Evolutionary conservation across 2,113 vertebrate species (phyloP).

Genomic region (Osmerus mordax): DNA sequence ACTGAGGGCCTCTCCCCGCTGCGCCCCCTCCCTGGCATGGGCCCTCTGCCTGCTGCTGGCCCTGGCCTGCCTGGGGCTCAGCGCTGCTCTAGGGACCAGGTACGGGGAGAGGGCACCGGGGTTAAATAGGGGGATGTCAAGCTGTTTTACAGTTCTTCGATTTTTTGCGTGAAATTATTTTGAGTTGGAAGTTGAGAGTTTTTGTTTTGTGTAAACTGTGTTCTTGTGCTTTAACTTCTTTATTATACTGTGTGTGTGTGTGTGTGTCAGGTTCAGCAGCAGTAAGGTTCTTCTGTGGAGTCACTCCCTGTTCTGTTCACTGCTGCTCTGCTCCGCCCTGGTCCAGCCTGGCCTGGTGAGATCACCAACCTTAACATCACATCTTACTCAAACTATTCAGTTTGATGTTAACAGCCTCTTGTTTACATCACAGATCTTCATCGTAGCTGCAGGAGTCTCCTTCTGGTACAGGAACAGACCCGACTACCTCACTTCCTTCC

Average conservation of each 20-base stretch:
- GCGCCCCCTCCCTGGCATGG: constrained; percentile 62
- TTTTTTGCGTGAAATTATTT: too few relatives aligned
- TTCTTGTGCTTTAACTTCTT: too few relatives aligned
- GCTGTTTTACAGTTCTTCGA: too few relatives aligned
- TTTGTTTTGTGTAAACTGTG: too few relatives aligned
- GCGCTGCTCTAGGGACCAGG: constrained; percentile 71
- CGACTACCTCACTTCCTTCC: not conserved
- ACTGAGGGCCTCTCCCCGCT: constrained; percentile 2
- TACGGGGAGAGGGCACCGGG: constrained; percentile 35
- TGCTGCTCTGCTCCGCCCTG: constrained; percentile 70
- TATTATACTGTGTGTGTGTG: not conserved
- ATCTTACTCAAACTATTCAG: not conserved
- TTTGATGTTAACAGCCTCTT: not conserved
- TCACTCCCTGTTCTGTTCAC: constrained; percentile 69
- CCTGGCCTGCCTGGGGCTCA: constrained; percentile 54
- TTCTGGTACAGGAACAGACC: constrained; percentile 49
- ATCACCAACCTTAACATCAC: not conserved
- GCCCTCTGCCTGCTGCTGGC: constrained; percentile 58
- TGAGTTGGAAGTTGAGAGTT: too few relatives aligned
- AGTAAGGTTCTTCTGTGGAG: constrained; percentile 68
- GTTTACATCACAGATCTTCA: constrained; percentile 64
- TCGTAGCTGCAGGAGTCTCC: constrained; percentile 58
- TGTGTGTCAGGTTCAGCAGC: constrained; percentile 65
- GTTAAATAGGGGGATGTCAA: too few relatives aligned
- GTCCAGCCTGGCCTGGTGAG: constrained; percentile 75